Base-by-base conservation (phyloP, 1,140 invertebrate genomes). In the Tribolium castaneum region DNA sequence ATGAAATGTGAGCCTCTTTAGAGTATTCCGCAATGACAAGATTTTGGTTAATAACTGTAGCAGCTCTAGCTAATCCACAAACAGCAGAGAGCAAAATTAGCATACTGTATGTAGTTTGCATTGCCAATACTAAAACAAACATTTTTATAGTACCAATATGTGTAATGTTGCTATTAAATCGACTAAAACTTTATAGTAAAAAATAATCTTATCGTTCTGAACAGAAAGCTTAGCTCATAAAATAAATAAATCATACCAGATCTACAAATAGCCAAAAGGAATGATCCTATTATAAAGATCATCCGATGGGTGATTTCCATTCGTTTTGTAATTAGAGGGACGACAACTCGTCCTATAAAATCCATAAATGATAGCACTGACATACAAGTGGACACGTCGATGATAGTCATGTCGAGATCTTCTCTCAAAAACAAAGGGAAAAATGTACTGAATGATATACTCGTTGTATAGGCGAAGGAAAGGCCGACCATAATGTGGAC, bases 11-110 rank as follows among this genome's bases (percentile, higher is more conserved):
- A 5, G 89, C 87, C 30, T 89, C 81, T 1, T 87, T 87, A 78
- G 90, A 91, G 80, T 92, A 89, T 79, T 94, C 92, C 0, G 93
- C 91, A 45, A 94, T 90, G 0, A 91, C 90, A 10, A 94, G 87
- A 82, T 92, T 93, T 78, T 93, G 90, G 77, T 93, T 92, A 0
- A 94, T 90, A 9, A 94, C 90, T 0, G 92, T 90, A 79, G 92
- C 89, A 59, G 91, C 92, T 66, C 92, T 88, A 54, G 91, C 87
- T 78, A 92, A 90, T 16, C 92, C 92, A 81, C 89, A 89, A 12
- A 92, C 82, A n/a, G 88, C 86, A 1, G 91, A 88, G 72, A 89
- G 83, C 0, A 85, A 39, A 2, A 90, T 80, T 22, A 91, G 76
- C 2, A 86, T 80, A 13, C 79, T 82, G 30, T 88, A 86, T 19